Percentiles rank a stretch among this genome's conserved stretches.
These are phyloP conservation scores for Drosophila ezoana DNA, from an alignment of 2,888 invertebrate genomes.

Conservation along the genomic window DNA sequence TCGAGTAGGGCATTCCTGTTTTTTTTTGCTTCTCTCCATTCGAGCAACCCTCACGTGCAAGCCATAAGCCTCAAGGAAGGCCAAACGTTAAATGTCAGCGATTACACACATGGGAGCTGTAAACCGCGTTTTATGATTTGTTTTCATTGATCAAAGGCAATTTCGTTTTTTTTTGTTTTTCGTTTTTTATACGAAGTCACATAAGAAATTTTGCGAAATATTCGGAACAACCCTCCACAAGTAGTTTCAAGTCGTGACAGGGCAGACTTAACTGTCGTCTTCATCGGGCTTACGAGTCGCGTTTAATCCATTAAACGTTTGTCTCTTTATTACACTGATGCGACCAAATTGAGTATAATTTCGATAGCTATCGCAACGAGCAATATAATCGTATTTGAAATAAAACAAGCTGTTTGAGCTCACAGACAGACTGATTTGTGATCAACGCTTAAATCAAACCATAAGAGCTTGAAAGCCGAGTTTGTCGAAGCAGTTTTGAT, in stretches of 20 bases:
- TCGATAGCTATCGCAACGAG: not conserved
- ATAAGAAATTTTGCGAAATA: slow-evolving; percentile 31
- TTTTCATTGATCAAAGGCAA: slow-evolving; percentile 73
- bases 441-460: too few relatives aligned
- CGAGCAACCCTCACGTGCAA: slow-evolving; percentile 58
- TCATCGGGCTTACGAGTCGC: slow-evolving; percentile 8
- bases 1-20: too few relatives aligned
- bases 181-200: slow-evolving; percentile 5
- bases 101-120: slow-evolving; percentile 85
- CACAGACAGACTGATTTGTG: too few relatives aligned
- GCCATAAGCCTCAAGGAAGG: slow-evolving; percentile 56
- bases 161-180: slow-evolving; percentile 17
- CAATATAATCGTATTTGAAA: not conserved
- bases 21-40: not conserved
- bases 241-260: slow-evolving; percentile 39
- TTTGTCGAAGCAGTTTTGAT: too few relatives aligned
- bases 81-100: slow-evolving; percentile 67
- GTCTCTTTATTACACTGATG: slow-evolving; percentile 27
- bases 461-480: too few relatives aligned
- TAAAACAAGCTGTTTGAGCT: too few relatives aligned
- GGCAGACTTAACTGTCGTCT: slow-evolving; percentile 21
- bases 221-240: slow-evolving; percentile 42
- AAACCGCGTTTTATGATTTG: slow-evolving; percentile 84
- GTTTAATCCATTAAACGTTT: slow-evolving; percentile 39
- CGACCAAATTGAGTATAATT: slow-evolving; percentile 21